Base-by-base conservation (phyloP, 1,140 invertebrate genomes). In the Calosoma granatense region DNA sequence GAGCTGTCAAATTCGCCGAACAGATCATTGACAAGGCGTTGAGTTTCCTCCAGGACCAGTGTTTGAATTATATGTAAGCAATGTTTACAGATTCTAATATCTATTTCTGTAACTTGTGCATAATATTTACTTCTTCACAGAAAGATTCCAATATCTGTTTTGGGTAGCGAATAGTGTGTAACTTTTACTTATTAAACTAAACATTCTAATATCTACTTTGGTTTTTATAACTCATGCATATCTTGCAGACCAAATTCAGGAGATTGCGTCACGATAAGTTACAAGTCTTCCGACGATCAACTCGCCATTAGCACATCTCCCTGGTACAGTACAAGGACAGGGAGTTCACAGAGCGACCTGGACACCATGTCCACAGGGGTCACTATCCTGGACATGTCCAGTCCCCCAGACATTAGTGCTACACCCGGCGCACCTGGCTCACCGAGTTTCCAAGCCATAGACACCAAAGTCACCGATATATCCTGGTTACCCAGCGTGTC, bases 21-120 rank as follows among this genome's bases (percentile, higher is more conserved):
- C 76, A 80, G 60, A 75, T 79, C 26, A 68, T 82, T 12, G 78
- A 81, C 56, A 80, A 81, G 61, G 79, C 79, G 1, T 65, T 82
- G 15, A 78, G 72, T 57, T 80, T 82, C 59, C 66, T 81, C 0
- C 74, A 78, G 58, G 78, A 81, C 58, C 78, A 81, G 61, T 82
- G 80, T 63, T 67, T 72, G 30, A 79, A 79, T 62, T 81, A 79
- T 57, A 76, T 78, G 80, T 81, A 69, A 76, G 74, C 70, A 54
- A 20, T 41, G 17, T 43, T 36, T 20, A 47, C 21, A 26, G 21
- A n/a, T 12, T 53, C 15, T 22, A 53, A 22, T 22, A 4, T 51
- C 20, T 2, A 12, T n/a, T 6, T 20, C 21, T 15, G 17, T 19
- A 23, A 53, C 3, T n/a, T 53, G 9, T 26, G 41, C 22, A 23